Percentiles rank a stretch among this genome's conserved stretches.
phyloP scores from a whole-genome alignment of 2,797 vertebrate genomes.

The Myotis findleyi region DNA sequence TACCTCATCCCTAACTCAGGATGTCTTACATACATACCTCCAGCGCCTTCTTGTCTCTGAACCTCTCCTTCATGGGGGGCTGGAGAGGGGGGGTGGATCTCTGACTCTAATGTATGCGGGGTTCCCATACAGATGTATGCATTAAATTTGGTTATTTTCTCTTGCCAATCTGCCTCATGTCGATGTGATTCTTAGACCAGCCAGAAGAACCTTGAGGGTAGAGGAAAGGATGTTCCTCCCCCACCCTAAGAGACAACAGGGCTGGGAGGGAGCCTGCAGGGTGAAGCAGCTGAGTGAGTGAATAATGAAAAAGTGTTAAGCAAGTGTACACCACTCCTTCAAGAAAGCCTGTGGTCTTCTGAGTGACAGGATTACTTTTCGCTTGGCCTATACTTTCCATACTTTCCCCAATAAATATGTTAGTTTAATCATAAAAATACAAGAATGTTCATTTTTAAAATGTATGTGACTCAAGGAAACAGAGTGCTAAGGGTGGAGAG shows the following conservation, averaged over 20 bases:
- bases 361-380: neutral
- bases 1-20: neutral
- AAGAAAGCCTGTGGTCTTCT: neutral
- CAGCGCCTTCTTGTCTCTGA: too few relatives aligned
- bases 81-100: too few relatives aligned
- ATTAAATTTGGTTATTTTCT: neutral
- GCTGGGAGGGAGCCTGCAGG: neutral
- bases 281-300: neutral
- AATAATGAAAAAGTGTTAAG: neutral
- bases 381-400: neutral
- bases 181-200: neutral
- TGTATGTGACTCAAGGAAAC: neutral
- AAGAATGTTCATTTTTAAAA: neutral
- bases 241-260: neutral
- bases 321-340: neutral
- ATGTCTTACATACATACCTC: neutral
- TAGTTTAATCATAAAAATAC: neutral
- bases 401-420: neutral
- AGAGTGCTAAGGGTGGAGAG: neutral
- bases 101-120: too few relatives aligned
- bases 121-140: neutral
- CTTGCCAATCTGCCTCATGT: neutral
- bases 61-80: too few relatives aligned
- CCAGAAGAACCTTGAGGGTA: neutral
- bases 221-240: neutral